These are phyloP conservation scores for Amphiprion clarkii DNA, from an alignment of 2,797 vertebrate species.

Conservation along the genomic window DNA sequence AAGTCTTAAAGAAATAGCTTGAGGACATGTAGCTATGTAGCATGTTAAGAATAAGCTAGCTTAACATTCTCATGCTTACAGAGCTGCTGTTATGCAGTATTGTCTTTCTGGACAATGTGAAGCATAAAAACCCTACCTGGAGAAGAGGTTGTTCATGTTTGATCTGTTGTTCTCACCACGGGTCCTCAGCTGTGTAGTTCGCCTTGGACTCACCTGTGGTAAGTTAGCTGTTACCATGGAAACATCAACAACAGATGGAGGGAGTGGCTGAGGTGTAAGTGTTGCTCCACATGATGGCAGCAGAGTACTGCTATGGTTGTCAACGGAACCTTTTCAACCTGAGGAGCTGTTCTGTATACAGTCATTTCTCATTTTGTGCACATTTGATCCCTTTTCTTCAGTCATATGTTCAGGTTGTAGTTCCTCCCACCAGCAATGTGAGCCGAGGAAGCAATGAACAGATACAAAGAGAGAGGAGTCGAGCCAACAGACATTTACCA, in stretches of 20 bases:
- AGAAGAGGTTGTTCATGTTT: slow-evolving; percentile 59
- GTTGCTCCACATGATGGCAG: slow-evolving; percentile 46
- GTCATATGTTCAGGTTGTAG: too few species aligned
- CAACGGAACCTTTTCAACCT: too few species aligned
- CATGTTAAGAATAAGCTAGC: neutral
- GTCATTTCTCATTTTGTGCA: too few species aligned
- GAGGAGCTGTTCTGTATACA: neutral
- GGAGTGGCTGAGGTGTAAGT: neutral
- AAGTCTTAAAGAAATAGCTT: neutral
- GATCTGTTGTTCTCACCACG: neutral
- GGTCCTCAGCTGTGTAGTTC: slow-evolving; percentile 40
- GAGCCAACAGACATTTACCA: too few species aligned
- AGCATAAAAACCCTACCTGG: slow-evolving; percentile 51
- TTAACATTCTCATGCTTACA: too few species aligned
- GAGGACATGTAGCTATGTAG: neutral
- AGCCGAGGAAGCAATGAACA: too few species aligned
- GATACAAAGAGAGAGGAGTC: too few species aligned
- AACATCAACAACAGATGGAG: slow-evolving; percentile 39
- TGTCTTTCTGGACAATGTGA: neutral
- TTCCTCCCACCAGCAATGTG: too few species aligned
- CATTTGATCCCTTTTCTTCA: too few species aligned
- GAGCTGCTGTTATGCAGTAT: too few species aligned
- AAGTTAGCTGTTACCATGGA: slow-evolving; percentile 60
- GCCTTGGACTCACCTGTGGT: slow-evolving; percentile 31
- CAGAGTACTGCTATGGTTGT: slow-evolving; percentile 7